Evolutionary conservation across 2,113 vertebrate species (phyloP), one percentile per base, ranked within the genome.

Genomic region (Scortum barcoo): DNA sequence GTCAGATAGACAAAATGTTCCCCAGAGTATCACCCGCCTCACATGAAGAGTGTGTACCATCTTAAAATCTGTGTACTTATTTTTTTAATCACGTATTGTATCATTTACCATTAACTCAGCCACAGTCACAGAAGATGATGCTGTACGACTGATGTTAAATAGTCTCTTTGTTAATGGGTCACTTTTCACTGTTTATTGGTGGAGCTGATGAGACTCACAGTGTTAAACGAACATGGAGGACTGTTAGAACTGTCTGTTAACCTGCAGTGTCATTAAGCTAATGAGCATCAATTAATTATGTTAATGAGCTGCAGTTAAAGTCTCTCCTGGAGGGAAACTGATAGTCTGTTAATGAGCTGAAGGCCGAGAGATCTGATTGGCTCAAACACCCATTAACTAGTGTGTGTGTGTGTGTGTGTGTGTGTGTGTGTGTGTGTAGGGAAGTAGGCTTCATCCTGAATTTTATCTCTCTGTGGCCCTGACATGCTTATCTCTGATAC

Each of bases 401-500:
- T 44, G 56, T 51, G 44, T 75, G 83, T 20, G 53, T 44, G 66
- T 50, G 63, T 46, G 66, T 62, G 80, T 69, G 76, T 63, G 40
- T 70, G 80, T 70, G 62, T 75, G 53, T 42, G 77, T 51, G 67
- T 62, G 65, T 58, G 62, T 48, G 62, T 16, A 38, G 26, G 26
- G 16, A 28, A 54, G 74, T 46, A 61, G 80, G 28, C 24, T 72
- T 83, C 72, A 76, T 84, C 68, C 69, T 79, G 76, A 85, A 83
- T 91, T 78, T 68, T 89, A 88, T 91, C 85, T 82, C 78, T 81
- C 86, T 83, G 76, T 51, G 82, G 84, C 80, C 86, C 74, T 88
- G 89, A 88, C 86, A 81, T 81, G 84, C 86, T 91, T 92, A 92
- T 92, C 88, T 84, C 51, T 67, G 36, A 78, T 75, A 58, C n/a